Base-by-base conservation (phyloP, 2,888 invertebrate genomes). In the Prosopocoilus inquinatus region DNA sequence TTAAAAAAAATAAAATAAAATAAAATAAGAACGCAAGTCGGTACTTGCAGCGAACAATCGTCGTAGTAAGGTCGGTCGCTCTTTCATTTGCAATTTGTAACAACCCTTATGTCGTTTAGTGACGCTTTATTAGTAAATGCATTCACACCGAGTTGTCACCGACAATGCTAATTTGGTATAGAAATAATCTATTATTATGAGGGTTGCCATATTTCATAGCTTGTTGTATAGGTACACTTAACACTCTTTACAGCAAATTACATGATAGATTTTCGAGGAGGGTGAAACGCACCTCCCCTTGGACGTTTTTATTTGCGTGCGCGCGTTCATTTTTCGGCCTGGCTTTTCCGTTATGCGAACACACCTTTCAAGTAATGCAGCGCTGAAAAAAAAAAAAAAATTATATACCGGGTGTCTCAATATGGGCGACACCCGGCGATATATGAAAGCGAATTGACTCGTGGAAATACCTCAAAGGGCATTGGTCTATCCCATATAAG, bases 81-180 rank as follows among this genome's bases (percentile, higher is more conserved):
- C 46, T 51, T 33, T 46, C 28, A 36, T 51, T 45, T 46, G 12
- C 46, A 46, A 50, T 55, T 50, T 45, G 55, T 50, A 55, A 50
- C 55, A 55, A 55, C 55, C 52, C 56, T 52, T 57, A 50, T 47
- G 62, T 59, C 69, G 69, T 72, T 71, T 73, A 73, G 73, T 70
- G 66, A 64, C 67, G 71, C 72, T 74, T 73, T 73, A 75, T 74
- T 75, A 75, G 72, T 62, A 67, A 70, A 70, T 69, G 67, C 61
- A 71, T 74, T 73, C 69, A 73, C 72, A 67, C 67, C 68, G 68
- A 70, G 67, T 72, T 69, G 69, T 64, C 70, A 68, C 62, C 71
- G 64, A 75, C 74, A 75, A 75, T 73, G 67, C 73, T 71, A 54
- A 73, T 74, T 74, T 70, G 72, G 68, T 71, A 60, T 66, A 69